Evolutionary conservation across 2,113 vertebrate species (phyloP), one percentile per base, ranked within the genome.

Genomic region (Mionectes macconnelli): DNA sequence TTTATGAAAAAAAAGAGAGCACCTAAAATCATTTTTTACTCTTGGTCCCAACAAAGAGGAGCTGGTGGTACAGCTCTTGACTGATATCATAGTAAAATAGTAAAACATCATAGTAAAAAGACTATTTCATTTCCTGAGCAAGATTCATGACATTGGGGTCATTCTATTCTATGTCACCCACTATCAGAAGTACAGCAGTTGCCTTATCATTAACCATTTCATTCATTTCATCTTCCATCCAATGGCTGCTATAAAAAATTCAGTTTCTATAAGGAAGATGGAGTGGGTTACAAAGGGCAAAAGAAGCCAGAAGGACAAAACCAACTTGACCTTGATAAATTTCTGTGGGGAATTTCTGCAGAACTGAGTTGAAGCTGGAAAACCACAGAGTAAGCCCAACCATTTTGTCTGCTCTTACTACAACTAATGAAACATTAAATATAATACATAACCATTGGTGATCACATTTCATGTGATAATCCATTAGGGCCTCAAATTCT

Each of bases 381-480:
- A 94, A 93, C 37, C 37, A 76, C 28, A 64, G 40, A 87, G 30
- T 55, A 84, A 87, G 93, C 23, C 25, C 76, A 94, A 92, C 12
- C 14, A 63, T 91, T 94, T 90, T 82, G 20, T 78, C 84, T 79
- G 53, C 70, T 94, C 72, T 93, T 85, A 77, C 56, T 87, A 74
- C 50, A 93, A 75, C 77, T 79, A 67, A 90, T 90, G 84, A 96
- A 94, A 84, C 62, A 94, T 93, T 94, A 94, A 81, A 68, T 92
- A 42, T 80, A 88, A 90, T 52, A 83, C 72, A 89, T 93, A 95
- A 73, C 53, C 64, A 87, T 28, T 92, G 78, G 52, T 93, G 84
- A 92, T 75, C 74, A 72, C 92, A 94, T 94, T 95, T 96, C 84
- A 92, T 94, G 70, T 91, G 91, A 82, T 91, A 92, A 95, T 81